Percentiles rank a stretch among this genome's conserved stretches.
phyloP scores from a whole-genome alignment of 2,888 invertebrate species.

The Drosophila pseudotakahashii region DNA sequence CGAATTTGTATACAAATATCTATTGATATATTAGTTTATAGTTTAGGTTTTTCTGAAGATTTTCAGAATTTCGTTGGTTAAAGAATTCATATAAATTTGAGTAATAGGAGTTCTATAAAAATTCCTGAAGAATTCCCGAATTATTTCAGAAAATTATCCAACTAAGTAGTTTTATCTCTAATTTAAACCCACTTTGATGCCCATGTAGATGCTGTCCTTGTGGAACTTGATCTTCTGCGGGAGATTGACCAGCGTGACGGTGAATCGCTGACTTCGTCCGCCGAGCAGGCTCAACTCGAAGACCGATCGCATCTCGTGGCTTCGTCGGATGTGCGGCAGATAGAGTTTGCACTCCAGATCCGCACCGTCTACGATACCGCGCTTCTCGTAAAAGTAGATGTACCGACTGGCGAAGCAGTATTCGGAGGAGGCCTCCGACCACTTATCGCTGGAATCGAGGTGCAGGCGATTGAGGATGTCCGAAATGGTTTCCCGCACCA shows the following conservation, averaged over 20 bases:
- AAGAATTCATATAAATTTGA: too few species aligned
- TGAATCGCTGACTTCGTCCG: conserved; percentile 64
- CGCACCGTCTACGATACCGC: conserved; percentile 46
- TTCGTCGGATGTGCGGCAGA: conserved; percentile 50
- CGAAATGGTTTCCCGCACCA: conserved; percentile 54
- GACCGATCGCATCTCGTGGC: conserved; percentile 50
- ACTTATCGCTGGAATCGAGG: conserved; percentile 70
- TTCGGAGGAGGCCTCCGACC: conserved; percentile 70
- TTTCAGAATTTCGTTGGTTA: too few species aligned
- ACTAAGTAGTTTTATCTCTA: too few species aligned
- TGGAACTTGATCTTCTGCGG: conserved; percentile 64
- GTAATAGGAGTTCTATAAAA: too few species aligned
- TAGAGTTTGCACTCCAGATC: conserved; percentile 51
- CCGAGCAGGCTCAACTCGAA: conserved; percentile 74
- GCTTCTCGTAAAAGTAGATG: conserved; percentile 76
- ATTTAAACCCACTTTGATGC: conserved; percentile 59
- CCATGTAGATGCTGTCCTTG: conserved; percentile 72
- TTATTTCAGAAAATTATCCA: too few species aligned
- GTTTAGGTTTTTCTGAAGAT: not conserved
- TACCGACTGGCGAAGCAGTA: conserved; percentile 64
- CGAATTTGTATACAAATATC: too few species aligned
- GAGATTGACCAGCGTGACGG: conserved; percentile 74
- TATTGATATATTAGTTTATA: too few species aligned
- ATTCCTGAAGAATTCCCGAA: too few species aligned
- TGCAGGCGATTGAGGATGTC: conserved; percentile 62